A percentile compares a stretch with the other conserved stretches of the same genome.
Evolutionary conservation across 2,888 invertebrate species (phyloP).

Genomic region (Hydropsyche betteni): DNA sequence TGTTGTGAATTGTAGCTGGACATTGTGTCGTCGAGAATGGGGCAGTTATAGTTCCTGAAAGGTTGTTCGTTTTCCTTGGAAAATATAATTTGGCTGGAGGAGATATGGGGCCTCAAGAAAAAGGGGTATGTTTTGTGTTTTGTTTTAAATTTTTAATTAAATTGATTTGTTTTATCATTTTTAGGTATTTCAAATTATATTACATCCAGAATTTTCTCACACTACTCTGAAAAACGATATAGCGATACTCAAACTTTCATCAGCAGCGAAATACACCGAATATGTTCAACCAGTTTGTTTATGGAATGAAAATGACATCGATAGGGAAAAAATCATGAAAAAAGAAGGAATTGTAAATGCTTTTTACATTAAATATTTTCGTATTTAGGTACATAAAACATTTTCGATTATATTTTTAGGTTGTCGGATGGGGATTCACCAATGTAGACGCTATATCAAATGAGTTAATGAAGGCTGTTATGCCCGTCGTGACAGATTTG

Average conservation of each 20-base stretch:
- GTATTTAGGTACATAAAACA: background rate
- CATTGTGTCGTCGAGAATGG: slow-evolving; percentile 56
- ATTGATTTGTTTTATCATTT: slow-evolving; percentile 18
- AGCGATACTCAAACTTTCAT: slow-evolving; percentile 57
- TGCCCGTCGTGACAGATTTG: slow-evolving; percentile 44
- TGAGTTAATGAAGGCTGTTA: slow-evolving; percentile 52
- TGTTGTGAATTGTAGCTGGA: slow-evolving; percentile 54
- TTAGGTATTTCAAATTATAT: slow-evolving; percentile 56
- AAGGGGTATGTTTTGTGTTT: slow-evolving; percentile 53
- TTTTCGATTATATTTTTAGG: slow-evolving; percentile 53
- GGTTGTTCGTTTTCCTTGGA: slow-evolving; percentile 56
- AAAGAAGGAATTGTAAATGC: slow-evolving; percentile 55
- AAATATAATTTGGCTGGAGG: slow-evolving; percentile 58
- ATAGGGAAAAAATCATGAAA: slow-evolving; percentile 53
- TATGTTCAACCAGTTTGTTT: slow-evolving; percentile 59
- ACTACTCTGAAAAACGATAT: slow-evolving; percentile 55
- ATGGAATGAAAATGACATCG: slow-evolving; percentile 55
- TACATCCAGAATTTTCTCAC: slow-evolving; percentile 54
- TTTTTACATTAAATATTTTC: background rate
- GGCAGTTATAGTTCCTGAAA: slow-evolving; percentile 54
- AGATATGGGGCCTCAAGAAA: slow-evolving; percentile 56
- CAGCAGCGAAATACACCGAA: slow-evolving; percentile 55
- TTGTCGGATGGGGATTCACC: slow-evolving; percentile 59
- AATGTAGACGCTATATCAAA: slow-evolving; percentile 54
- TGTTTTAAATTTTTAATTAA: too few relatives aligned